phyloP scores from a whole-genome alignment of 1,140 invertebrate genomes.

The Tetramorium parvispinum region DNA sequence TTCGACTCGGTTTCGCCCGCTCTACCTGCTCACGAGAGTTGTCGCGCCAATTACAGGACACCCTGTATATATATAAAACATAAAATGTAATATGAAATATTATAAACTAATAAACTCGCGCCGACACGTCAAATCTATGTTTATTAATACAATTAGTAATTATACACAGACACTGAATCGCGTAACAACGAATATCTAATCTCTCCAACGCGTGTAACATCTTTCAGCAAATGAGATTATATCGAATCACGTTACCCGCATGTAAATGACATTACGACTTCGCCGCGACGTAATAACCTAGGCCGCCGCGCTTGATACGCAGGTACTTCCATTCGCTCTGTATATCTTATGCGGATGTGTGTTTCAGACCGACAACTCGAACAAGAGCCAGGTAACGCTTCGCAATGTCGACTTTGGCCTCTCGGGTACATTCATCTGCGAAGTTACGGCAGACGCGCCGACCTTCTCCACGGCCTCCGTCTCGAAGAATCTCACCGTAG shows the following conservation, averaged over 20 bases:
- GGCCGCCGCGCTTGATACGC: conserved; percentile 24
- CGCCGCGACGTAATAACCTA: conserved; percentile 39
- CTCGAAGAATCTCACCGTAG: conserved; percentile 89
- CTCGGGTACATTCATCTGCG: conserved; percentile 94
- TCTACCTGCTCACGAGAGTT: too few species aligned
- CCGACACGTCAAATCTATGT: neutral
- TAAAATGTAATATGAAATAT: neutral
- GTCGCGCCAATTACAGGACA: too few species aligned
- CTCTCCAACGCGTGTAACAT: neutral
- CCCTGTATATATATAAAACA: too few species aligned
- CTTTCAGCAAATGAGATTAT: conserved; percentile 39
- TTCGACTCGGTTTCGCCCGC: too few species aligned
- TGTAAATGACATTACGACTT: conserved; percentile 48
- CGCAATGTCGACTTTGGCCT: conserved; percentile 90
- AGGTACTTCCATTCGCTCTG: conserved; percentile 45
- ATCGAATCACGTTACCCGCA: conserved; percentile 37
- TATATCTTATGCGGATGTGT: conserved; percentile 67
- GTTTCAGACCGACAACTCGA: conserved; percentile 90
- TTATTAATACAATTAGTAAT: conserved; percentile 17
- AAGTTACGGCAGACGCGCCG: conserved; percentile 93
- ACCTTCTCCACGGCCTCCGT: conserved; percentile 90
- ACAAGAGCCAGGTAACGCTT: conserved; percentile 91
- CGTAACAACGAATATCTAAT: conserved; percentile 16
- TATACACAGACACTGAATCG: neutral
- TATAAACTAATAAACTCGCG: neutral